A percentile compares a stretch with the other conserved stretches of the same genome.
These are phyloP conservation scores for Mycalesis mineus DNA, from an alignment of 2,888 invertebrate genomes.

Conservation along the genomic window DNA sequence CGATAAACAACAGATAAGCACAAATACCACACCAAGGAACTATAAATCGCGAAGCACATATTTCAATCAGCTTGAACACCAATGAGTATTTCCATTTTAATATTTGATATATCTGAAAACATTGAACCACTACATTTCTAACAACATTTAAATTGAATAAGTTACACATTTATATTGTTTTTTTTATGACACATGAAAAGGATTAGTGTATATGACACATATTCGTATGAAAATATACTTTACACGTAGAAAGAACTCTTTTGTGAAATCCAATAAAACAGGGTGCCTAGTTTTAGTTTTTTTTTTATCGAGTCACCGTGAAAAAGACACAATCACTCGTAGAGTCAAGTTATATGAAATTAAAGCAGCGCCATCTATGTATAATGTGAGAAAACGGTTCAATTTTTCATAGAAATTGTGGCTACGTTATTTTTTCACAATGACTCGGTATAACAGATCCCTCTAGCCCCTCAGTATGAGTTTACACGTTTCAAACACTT, in stretches of 20 bases:
- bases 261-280: not conserved
- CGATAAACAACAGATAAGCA: too few relatives aligned
- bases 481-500: too few relatives aligned
- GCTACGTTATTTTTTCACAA: too few relatives aligned
- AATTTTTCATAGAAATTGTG: too few relatives aligned
- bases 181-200: not conserved
- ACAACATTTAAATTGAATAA: not conserved
- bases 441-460: too few relatives aligned
- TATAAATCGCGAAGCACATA: not conserved
- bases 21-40: not conserved
- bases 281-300: not conserved
- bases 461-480: too few relatives aligned
- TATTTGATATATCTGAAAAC: not conserved
- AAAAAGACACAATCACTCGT: too few relatives aligned
- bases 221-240: not conserved
- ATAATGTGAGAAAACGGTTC: too few relatives aligned
- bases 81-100: slow-evolving; percentile 1
- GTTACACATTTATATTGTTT: not conserved
- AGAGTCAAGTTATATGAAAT: too few relatives aligned
- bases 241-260: too few relatives aligned
- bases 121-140: not conserved
- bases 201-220: not conserved
- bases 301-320: too few relatives aligned
- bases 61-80: not conserved
- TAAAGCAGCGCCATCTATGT: too few relatives aligned